A percentile compares a stretch with the other conserved stretches of the same genome.
phyloP scores from a whole-genome alignment of 2,797 vertebrate genomes.

The Sylvia borin region DNA sequence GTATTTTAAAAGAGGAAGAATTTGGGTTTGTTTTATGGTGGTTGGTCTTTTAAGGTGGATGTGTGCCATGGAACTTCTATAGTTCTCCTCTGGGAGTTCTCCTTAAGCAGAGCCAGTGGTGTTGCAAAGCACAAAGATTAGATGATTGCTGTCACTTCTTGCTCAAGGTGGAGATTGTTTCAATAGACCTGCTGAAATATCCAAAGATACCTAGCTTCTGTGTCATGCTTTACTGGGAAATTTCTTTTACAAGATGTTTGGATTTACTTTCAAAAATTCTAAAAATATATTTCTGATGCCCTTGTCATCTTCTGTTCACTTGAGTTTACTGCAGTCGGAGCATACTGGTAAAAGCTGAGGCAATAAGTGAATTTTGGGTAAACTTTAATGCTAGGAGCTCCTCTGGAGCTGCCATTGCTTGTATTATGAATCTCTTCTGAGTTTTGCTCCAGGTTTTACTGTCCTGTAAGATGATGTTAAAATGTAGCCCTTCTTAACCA shows the following conservation, averaged over 20 bases:
- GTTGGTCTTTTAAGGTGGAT: neutral
- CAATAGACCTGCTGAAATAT: neutral
- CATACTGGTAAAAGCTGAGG: neutral
- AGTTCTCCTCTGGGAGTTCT: neutral
- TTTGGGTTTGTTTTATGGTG: neutral
- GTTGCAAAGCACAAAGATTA: neutral
- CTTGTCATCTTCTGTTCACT: neutral
- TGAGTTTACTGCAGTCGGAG: neutral
- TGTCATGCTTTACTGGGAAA: neutral
- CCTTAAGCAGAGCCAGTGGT: neutral
- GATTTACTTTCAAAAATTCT: neutral
- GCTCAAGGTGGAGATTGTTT: neutral
- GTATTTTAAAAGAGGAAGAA: neutral
- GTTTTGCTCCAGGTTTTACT: neutral
- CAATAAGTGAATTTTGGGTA: neutral
- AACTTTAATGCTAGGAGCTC: neutral
- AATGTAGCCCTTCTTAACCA: neutral
- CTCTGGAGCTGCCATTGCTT: neutral
- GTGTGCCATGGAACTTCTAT: accelerated
- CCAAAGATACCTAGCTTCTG: neutral
- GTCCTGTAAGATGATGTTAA: neutral
- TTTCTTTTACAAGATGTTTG: neutral
- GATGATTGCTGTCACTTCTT: neutral
- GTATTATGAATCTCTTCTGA: neutral
- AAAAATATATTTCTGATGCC: neutral